These are phyloP conservation scores for Operophtera brumata DNA, from an alignment of 2,888 invertebrate species.

Conservation along the genomic window DNA sequence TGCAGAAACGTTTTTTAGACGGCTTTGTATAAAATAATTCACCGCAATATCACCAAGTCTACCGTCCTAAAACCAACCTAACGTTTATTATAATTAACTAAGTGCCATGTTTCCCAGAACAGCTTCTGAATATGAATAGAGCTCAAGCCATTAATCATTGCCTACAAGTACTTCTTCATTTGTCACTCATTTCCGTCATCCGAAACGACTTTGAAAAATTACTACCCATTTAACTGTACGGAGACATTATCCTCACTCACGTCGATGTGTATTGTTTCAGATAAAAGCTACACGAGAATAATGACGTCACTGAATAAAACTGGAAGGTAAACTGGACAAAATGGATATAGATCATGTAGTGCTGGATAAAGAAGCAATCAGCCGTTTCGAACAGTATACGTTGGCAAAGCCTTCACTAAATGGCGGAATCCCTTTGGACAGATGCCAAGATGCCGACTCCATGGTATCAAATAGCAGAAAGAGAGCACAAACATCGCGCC, in stretches of 20 bases:
- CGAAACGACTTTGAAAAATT: conserved; percentile 69
- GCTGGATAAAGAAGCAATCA: conserved; percentile 77
- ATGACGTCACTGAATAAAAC: conserved; percentile 58
- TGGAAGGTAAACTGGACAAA: conserved; percentile 54
- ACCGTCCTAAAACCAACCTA: not conserved
- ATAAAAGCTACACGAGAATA: conserved; percentile 47
- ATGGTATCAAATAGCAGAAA: conserved; percentile 76
- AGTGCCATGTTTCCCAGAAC: conserved; percentile 1
- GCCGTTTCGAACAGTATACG: conserved; percentile 75
- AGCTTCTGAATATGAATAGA: conserved; percentile 36
- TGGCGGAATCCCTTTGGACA: conserved; percentile 77
- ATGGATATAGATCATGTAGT: conserved; percentile 78
- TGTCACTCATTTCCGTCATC: conserved; percentile 61
- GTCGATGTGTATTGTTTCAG: conserved; percentile 67
- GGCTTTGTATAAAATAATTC: too few species aligned
- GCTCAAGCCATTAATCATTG: conserved; percentile 61
- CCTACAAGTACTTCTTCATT: conserved; percentile 63
- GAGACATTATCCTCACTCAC: conserved; percentile 33
- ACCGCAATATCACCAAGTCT: too few species aligned
- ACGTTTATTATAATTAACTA: conserved; percentile 1
- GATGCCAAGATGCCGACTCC: conserved; percentile 78
- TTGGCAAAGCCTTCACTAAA: conserved; percentile 74
- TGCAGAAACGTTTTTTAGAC: too few species aligned
- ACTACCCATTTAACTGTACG: conserved; percentile 49
- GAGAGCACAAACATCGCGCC: conserved; percentile 70